phyloP scores from a whole-genome alignment of 2,888 invertebrate genomes.

The Auanema freiburgensis region DNA sequence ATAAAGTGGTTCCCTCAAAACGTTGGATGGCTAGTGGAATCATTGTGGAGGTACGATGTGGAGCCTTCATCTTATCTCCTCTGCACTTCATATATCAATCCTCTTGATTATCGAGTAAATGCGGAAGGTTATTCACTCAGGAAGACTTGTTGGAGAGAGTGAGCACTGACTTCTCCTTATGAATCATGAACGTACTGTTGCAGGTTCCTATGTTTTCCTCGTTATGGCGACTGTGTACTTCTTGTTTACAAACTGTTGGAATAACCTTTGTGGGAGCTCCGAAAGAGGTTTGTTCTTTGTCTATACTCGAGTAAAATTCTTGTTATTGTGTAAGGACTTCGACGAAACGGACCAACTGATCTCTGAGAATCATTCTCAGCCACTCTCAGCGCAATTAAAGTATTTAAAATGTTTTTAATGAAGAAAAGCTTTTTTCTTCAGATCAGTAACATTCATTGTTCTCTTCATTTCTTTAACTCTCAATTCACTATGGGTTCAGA shows the following conservation, averaged over 20 bases:
- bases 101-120: constrained; percentile 52
- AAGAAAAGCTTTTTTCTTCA: constrained; percentile 21
- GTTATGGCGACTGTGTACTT: constrained; percentile 52
- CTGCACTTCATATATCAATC: constrained; percentile 59
- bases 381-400: neutral
- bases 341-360: constrained; percentile 20
- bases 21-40: constrained; percentile 64
- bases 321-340: constrained; percentile 13
- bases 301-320: neutral
- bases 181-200: neutral
- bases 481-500: constrained; percentile 56
- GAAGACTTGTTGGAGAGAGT: constrained; percentile 57
- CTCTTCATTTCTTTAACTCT: constrained; percentile 53
- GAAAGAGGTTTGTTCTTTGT: constrained; percentile 14
- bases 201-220: constrained; percentile 57
- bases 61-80: constrained; percentile 33
- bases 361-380: constrained; percentile 7
- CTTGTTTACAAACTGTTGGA: constrained; percentile 50
- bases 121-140: constrained; percentile 57
- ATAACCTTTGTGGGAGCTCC: constrained; percentile 53
- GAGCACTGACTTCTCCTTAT: neutral
- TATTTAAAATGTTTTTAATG: neutral
- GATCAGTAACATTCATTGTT: constrained; percentile 50
- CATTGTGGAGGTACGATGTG: constrained; percentile 66
- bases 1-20: constrained; percentile 60